Evolutionary conservation across 2,113 vertebrate genomes (phyloP), one percentile per base, ranked within the genome.

Genomic region (Oncorhynchus tshawytscha): DNA sequence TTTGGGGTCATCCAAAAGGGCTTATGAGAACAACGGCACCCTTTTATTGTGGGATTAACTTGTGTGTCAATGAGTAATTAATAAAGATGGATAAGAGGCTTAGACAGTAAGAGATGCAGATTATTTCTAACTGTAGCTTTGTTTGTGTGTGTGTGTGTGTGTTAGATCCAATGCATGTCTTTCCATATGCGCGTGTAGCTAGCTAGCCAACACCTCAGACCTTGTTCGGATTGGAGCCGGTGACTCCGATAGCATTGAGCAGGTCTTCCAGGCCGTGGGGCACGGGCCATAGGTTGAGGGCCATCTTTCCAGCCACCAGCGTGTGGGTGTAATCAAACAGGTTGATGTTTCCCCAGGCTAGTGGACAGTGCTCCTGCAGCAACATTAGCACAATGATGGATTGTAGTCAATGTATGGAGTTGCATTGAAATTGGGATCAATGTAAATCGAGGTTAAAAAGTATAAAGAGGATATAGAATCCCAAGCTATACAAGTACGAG

Each of bases 311-410:
- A 83, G 97, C 96, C 70, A 99, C 97, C 27, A 99, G 91, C 65
- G 97, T 99, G 90, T 98, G 96, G 73, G 96, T 99, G 85, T 99
- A 99, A 93, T 99, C 98, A 91, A 99, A 99, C 91, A 99, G 92
- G 90, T 99, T 99, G 91, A 99, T 96, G 89, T 99, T 99, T 90
- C 97, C 97, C 97, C 97, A 99, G 83, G 97, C 97, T 74, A 99
- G 92, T 5, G 97, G 97, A 88, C 97, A 99, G 85, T 99, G 97
- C 87, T 99, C 97, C 97, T 99, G 88, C 12, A 13, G n/a, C 45
- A 18, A 24, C 25, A 70, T 12, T 29, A 62, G n/a, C 2, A 99
- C 54, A 57, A 57, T 20, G 20, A 18, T 20, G 54, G 54, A 57
- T 57, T 57, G 15, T 5, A 57, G 12, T 57, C 51, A 57, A 57